These are phyloP conservation scores for Acanthochromis polyacanthus DNA, from an alignment of 2,113 vertebrate genomes.

Conservation along the genomic window DNA sequence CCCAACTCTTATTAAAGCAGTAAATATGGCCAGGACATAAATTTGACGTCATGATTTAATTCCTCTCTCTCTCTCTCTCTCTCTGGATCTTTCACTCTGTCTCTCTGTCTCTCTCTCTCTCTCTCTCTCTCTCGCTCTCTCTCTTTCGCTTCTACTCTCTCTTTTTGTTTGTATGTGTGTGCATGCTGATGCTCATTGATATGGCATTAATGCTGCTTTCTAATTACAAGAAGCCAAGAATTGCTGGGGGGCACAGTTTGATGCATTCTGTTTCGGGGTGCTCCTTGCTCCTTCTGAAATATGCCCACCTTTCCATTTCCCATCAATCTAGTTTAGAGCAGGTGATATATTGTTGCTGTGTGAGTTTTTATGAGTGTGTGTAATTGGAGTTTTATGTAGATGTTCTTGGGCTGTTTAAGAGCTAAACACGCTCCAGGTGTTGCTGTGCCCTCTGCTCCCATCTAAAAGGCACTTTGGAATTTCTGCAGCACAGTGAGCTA, in stretches of 20 bases:
- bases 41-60: conserved; percentile 80
- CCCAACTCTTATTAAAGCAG: conserved; percentile 81
- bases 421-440: conserved; percentile 72
- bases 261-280: conserved; percentile 63
- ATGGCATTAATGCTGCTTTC: conserved; percentile 73
- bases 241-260: conserved; percentile 71
- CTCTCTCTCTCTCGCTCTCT: conserved; percentile 14
- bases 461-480: conserved; percentile 45
- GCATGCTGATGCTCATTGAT: conserved; percentile 70
- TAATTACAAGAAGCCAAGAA: conserved; percentile 75
- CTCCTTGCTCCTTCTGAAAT: conserved; percentile 70
- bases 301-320: conserved; percentile 51
- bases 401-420: conserved; percentile 68
- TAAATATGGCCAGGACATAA: conserved; percentile 79
- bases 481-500: conserved; percentile 16
- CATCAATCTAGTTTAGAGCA: conserved; percentile 71
- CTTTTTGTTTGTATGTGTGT: neutral
- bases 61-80: conserved; percentile 35
- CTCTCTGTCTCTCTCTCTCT: conserved; percentile 10
- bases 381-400: conserved; percentile 79
- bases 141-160: neutral
- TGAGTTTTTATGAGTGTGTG: conserved; percentile 72
- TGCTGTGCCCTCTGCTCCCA: conserved; percentile 39
- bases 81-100: conserved; percentile 11
- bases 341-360: conserved; percentile 58